Conservation (phyloP, 2,113 vertebrate genomes). For the Bucco capensis region DNA sequence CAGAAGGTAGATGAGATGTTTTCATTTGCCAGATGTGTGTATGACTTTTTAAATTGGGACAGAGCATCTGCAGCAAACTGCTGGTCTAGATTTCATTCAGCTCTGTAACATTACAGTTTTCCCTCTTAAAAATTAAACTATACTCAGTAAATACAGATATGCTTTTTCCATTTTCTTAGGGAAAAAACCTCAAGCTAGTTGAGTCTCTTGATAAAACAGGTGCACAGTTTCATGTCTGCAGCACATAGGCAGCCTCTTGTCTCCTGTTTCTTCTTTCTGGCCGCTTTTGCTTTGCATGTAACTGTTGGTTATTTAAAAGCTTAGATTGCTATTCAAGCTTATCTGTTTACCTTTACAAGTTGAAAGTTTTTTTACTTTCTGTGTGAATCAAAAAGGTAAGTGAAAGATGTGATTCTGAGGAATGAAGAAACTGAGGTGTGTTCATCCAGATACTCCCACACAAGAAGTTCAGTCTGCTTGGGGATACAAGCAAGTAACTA, state of each 20-base stretch:
- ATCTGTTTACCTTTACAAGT: neutral
- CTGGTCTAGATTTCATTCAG: neutral
- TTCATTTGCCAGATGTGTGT: neutral
- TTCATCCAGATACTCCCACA: fast-evolving
- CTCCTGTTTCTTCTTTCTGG: neutral
- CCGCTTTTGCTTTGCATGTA: conserved; percentile 49
- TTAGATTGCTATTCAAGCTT: neutral
- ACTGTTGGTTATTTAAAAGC: neutral
- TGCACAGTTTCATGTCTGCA: neutral
- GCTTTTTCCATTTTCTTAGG: neutral
- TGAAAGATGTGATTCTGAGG: neutral
- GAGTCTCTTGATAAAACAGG: neutral
- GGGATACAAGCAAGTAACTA: neutral
- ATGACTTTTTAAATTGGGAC: neutral
- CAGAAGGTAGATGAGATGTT: neutral
- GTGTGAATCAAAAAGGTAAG: neutral
- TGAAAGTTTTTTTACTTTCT: neutral
- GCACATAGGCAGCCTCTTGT: neutral
- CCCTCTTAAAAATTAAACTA: neutral
- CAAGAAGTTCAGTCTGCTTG: fast-evolving
- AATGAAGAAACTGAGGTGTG: neutral
- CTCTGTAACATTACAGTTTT: neutral
- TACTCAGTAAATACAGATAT: neutral
- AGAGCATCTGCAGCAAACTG: neutral
- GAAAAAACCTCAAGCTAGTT: neutral